Conservation (phyloP, 2,888 invertebrate genomes). For the Digitonthophagus gazella region DNA sequence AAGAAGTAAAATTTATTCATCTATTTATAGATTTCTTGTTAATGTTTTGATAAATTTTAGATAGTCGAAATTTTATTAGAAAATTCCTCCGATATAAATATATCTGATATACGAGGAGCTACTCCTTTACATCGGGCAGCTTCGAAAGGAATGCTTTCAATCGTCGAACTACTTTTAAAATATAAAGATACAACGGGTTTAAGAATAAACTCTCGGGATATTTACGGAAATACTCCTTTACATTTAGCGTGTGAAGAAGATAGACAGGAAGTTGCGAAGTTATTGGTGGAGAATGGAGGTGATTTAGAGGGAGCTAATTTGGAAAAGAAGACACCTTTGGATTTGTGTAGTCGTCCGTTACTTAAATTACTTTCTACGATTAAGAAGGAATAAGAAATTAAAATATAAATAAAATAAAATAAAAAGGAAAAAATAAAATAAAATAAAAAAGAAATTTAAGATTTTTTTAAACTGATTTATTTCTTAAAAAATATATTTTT, state of each 20-base stretch:
- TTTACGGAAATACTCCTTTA: constrained; percentile 74
- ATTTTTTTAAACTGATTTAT: too few species aligned
- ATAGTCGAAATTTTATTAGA: constrained; percentile 66
- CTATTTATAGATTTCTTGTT: constrained; percentile 6
- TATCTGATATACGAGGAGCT: constrained; percentile 65
- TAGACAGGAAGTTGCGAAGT: constrained; percentile 63
- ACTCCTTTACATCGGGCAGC: constrained; percentile 79
- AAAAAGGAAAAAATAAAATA: too few species aligned
- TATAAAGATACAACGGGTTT: constrained; percentile 48
- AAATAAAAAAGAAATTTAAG: too few species aligned
- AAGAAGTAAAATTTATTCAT: constrained; percentile 55
- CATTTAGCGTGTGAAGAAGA: constrained; percentile 83
- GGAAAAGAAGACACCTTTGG: constrained; percentile 65
- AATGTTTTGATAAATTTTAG: constrained; percentile 48
- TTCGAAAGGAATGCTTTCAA: constrained; percentile 68
- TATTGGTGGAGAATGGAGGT: constrained; percentile 67
- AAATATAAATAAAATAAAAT: not conserved
- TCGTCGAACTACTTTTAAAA: constrained; percentile 66
- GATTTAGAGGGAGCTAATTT: constrained; percentile 60
- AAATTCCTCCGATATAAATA: constrained; percentile 68
- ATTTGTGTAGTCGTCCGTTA: constrained; percentile 51
- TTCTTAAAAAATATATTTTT: not conserved
- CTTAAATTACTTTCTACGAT: constrained; percentile 21
- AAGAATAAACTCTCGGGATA: constrained; percentile 62
- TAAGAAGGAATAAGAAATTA: constrained; percentile 1